These are phyloP conservation scores for Leucozona laternaria DNA, from an alignment of 2,888 invertebrate species.

Conservation along the genomic window DNA sequence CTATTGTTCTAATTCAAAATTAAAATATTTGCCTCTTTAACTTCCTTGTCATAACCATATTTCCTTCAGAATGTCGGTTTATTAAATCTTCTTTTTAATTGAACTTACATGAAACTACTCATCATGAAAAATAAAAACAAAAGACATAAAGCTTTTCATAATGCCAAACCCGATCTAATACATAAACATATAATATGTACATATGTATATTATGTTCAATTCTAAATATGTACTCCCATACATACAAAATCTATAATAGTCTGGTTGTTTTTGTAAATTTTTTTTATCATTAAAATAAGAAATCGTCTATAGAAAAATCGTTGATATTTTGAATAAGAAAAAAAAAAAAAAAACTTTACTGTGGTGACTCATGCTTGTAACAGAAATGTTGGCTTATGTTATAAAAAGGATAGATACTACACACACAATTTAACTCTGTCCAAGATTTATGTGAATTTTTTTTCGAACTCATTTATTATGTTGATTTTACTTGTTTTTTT, in stretches of 20 bases:
- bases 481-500: too few relatives aligned
- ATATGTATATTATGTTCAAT: slow-evolving; percentile 32
- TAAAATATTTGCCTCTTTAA: not conserved
- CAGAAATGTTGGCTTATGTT: not conserved
- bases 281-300: not conserved
- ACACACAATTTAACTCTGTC: not conserved
- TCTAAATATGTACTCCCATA: not conserved
- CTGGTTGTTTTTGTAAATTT: not conserved
- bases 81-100: not conserved
- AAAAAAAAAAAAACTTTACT: slow-evolving; percentile 35
- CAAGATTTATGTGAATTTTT: not conserved
- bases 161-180: not conserved
- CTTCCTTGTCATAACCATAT: not conserved
- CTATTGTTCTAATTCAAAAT: not conserved
- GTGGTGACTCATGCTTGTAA: slow-evolving; percentile 53
- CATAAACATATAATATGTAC: slow-evolving; percentile 15
- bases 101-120: not conserved
- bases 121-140: not conserved
- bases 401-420: slow-evolving; percentile 19
- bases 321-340: slow-evolving; percentile 16
- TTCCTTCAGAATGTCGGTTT: not conserved
- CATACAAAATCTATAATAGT: slow-evolving; percentile 6
- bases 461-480: too few relatives aligned
- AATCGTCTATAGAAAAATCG: not conserved
- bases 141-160: slow-evolving; percentile 1